phyloP scores from a whole-genome alignment of 2,888 invertebrate species.

The Acleris cristana region DNA sequence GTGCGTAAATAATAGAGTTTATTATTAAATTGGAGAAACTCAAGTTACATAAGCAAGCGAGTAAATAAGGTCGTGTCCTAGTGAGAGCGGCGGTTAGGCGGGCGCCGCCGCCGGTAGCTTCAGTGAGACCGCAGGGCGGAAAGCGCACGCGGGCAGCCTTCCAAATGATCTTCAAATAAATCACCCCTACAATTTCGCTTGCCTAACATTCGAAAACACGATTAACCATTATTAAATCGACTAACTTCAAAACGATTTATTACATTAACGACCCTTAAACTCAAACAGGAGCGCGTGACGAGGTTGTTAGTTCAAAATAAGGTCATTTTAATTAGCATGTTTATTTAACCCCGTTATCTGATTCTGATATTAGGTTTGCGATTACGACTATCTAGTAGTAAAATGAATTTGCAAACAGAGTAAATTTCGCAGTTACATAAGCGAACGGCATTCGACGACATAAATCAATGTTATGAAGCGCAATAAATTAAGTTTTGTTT shows the following conservation, averaged over 20 bases:
- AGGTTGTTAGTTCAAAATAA: slow-evolving; percentile 13
- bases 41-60: slow-evolving; percentile 12
- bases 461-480: slow-evolving; percentile 23
- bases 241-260: slow-evolving; percentile 54
- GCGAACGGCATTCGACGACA: slow-evolving; percentile 6
- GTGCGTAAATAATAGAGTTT: background rate
- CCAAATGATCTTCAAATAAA: slow-evolving; percentile 70
- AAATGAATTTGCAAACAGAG: slow-evolving; percentile 11
- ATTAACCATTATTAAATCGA: slow-evolving; percentile 70
- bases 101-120: background rate
- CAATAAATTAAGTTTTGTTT: slow-evolving; percentile 9
- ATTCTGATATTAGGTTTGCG: too few species aligned
- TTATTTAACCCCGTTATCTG: too few species aligned
- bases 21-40: slow-evolving; percentile 1
- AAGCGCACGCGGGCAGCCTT: slow-evolving; percentile 61
- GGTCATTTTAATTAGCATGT: background rate
- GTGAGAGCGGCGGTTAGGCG: slow-evolving; percentile 10
- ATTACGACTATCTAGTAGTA: too few species aligned
- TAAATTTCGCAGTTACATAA: slow-evolving; percentile 6
- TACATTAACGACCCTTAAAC: slow-evolving; percentile 44
- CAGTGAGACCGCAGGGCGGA: slow-evolving; percentile 23
- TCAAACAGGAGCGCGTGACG: slow-evolving; percentile 30
- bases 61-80: slow-evolving; percentile 15
- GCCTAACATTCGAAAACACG: slow-evolving; percentile 63
- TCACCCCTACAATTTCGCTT: slow-evolving; percentile 65